phyloP scores from a whole-genome alignment of 2,113 vertebrate species.

The Raja brachyura region DNA sequence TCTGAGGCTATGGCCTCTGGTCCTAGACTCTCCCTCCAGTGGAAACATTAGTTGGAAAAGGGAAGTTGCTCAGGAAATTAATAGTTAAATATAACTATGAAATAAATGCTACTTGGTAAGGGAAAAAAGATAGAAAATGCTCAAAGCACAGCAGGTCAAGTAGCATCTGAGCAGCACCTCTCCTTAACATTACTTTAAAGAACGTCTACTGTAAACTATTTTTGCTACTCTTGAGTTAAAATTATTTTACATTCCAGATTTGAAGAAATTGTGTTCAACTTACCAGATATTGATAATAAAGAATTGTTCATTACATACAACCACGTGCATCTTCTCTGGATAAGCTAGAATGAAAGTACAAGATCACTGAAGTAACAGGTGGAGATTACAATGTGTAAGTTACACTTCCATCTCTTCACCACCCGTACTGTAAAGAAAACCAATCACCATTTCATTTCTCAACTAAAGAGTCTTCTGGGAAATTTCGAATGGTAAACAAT shows the following conservation, averaged over 20 bases:
- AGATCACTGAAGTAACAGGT: not conserved
- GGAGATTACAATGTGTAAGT: not conserved
- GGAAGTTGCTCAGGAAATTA: too few species aligned
- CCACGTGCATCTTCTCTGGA: constrained; percentile 92
- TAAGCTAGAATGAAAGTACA: constrained; percentile 63
- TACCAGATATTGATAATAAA: constrained; percentile 94
- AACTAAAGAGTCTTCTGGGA: not conserved
- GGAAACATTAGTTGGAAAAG: too few species aligned
- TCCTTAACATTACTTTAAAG: not conserved
- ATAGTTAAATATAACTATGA: too few species aligned
- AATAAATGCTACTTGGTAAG: not conserved
- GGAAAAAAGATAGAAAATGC: not conserved
- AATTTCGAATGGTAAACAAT: not conserved
- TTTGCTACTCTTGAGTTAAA: too few species aligned
- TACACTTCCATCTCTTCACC: not conserved
- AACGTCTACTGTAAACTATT: not conserved
- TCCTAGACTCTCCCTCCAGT: too few species aligned
- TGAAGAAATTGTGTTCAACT: constrained; percentile 46
- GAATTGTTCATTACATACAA: constrained; percentile 97
- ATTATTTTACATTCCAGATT: constrained; percentile 34
- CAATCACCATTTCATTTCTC: not conserved
- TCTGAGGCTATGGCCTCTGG: too few species aligned
- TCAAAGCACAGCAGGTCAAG: too few species aligned
- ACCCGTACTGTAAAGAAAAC: not conserved
- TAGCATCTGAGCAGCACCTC: too few species aligned